phyloP scores from a whole-genome alignment of 2,888 invertebrate genomes.

The Ethmia dodecea region DNA sequence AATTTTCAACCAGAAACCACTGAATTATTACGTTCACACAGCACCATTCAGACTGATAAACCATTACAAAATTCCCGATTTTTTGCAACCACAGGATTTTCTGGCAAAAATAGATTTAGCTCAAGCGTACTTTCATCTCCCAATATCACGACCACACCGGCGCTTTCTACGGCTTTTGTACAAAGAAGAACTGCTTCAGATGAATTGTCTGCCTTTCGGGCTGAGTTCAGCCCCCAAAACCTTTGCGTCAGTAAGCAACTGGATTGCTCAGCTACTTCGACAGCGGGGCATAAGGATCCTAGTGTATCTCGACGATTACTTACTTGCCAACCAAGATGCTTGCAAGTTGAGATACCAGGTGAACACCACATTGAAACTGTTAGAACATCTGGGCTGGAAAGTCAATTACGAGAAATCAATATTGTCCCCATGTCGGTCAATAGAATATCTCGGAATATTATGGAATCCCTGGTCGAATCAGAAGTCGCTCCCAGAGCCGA shows the following conservation, averaged over 20 bases:
- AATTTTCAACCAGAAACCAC: no score
- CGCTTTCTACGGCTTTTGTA: not conserved
- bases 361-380: not conserved
- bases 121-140: slow-evolving; percentile 1
- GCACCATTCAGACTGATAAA: no score
- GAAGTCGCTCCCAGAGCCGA: not conserved
- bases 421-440: not conserved
- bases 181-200: slow-evolving; percentile 1
- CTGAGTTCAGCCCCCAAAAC: slow-evolving; percentile 8
- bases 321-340: not conserved
- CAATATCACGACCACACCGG: not conserved
- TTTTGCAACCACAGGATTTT: no score
- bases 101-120: no score
- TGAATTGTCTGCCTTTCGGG: slow-evolving; percentile 12
- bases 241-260: slow-evolving; percentile 8
- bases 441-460: not conserved
- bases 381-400: not conserved
- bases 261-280: slow-evolving; percentile 9
- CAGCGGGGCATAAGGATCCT: slow-evolving; percentile 5
- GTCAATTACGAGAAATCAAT: slow-evolving; percentile 1
- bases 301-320: slow-evolving; percentile 11
- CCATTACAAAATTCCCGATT: no score
- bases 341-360: not conserved
- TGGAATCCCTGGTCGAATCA: not conserved
- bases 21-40: no score